Evolutionary conservation across 1,140 invertebrate species (phyloP).

Genomic region (Trichonephila inaurata): DNA sequence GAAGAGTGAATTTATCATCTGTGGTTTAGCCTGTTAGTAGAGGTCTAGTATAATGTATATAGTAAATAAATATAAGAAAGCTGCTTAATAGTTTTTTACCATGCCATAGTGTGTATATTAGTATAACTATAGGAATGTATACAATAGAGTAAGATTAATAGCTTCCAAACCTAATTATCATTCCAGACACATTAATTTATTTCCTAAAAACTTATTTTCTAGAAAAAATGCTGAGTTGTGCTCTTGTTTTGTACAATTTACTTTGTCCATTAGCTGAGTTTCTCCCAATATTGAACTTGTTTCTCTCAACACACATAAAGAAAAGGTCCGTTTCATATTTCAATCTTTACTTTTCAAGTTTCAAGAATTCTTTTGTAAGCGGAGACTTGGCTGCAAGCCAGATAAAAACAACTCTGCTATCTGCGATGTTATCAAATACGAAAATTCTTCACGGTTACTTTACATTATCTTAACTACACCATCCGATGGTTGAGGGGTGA

Average conservation of each 20-base stretch:
- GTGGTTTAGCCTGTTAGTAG: too few relatives aligned
- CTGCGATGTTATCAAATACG: background rate
- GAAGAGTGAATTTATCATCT: too few relatives aligned
- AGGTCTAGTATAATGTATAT: too few relatives aligned
- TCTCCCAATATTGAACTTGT: conserved; percentile 25
- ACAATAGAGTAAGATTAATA: too few relatives aligned
- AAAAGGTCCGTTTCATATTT: conserved; percentile 8
- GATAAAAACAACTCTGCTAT: background rate
- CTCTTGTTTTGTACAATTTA: background rate
- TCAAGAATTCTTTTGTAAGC: background rate
- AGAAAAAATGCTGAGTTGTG: too few relatives aligned
- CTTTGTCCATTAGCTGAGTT: background rate
- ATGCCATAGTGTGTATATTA: too few relatives aligned
- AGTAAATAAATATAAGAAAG: too few relatives aligned
- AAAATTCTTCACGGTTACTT: background rate
- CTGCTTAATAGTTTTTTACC: too few relatives aligned
- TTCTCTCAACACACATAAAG: background rate
- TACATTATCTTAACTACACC: conserved; percentile 12
- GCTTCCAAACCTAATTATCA: too few relatives aligned
- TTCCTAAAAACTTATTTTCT: too few relatives aligned
- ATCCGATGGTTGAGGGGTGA: background rate
- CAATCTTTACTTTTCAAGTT: conserved; percentile 8
- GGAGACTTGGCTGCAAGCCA: background rate
- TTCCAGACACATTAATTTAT: too few relatives aligned
- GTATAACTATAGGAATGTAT: too few relatives aligned